These are phyloP conservation scores for Malacosoma neustria DNA, from an alignment of 2,888 invertebrate species.

Conservation along the genomic window DNA sequence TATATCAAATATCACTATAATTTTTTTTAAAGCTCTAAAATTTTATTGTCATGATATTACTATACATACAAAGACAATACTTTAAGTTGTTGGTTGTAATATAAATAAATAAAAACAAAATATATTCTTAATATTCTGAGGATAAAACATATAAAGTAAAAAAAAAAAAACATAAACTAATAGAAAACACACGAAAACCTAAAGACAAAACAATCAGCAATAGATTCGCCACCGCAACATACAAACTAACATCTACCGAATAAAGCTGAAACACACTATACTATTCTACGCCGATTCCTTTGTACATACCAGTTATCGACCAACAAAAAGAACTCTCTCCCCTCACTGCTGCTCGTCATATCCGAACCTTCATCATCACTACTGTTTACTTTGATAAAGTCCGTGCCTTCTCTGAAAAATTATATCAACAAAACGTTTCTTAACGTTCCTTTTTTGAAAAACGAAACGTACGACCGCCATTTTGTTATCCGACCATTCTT, in stretches of 20 bases:
- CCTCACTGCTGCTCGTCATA: constrained; percentile 42
- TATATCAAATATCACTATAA: no score
- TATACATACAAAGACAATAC: no score
- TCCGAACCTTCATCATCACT: constrained; percentile 55
- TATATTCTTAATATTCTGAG: no score
- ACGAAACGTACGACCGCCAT: constrained; percentile 8
- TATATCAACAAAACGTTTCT: constrained; percentile 20
- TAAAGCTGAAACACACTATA: constrained; percentile 5
- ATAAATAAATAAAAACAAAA: no score
- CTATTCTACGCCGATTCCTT: constrained; percentile 13
- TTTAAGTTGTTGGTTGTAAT: no score
- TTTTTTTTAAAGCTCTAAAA: no score
- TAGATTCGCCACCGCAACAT: constrained; percentile 4
- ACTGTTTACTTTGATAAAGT: constrained; percentile 55
- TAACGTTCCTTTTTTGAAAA: constrained; percentile 7
- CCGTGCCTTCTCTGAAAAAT: constrained; percentile 60
- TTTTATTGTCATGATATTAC: no score
- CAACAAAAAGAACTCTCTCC: constrained; percentile 54
- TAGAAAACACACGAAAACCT: no score
- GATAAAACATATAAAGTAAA: no score
- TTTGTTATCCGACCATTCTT: background rate
- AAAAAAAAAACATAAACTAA: no score
- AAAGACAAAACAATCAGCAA: background rate
- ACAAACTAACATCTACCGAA: constrained; percentile 5
- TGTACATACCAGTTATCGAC: constrained; percentile 59